Evolutionary conservation across 2,888 invertebrate species (phyloP).

Genomic region (Molorchus minor): DNA sequence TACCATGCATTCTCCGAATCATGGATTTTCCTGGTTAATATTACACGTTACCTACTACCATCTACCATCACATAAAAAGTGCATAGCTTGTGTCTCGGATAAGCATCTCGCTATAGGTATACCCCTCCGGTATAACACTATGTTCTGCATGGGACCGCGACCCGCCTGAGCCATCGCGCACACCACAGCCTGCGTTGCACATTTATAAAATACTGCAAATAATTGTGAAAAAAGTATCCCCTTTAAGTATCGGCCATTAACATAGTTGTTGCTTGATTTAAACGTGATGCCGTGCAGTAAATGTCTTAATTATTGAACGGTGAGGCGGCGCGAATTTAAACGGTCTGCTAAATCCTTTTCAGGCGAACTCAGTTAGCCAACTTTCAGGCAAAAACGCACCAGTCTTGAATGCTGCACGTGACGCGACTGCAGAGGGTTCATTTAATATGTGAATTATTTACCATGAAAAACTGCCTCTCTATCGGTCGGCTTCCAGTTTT

Average conservation of each 20-base stretch:
- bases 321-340: constrained; percentile 62
- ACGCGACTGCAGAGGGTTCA: constrained; percentile 55
- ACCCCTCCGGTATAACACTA: no score
- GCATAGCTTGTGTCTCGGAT: no score
- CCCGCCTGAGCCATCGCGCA: no score
- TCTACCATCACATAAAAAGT: no score
- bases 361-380: constrained; percentile 59
- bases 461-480: constrained; percentile 56
- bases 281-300: constrained; percentile 62
- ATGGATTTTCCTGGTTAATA: no score
- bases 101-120: no score
- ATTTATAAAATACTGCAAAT: constrained; percentile 54
- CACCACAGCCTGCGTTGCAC: neutral
- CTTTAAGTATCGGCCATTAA: constrained; percentile 60
- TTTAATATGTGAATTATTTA: constrained; percentile 61
- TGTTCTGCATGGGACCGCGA: no score
- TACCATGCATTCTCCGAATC: no score
- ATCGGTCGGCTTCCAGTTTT: constrained; percentile 55
- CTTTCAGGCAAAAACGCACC: constrained; percentile 56
- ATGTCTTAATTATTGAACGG: constrained; percentile 63
- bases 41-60: no score
- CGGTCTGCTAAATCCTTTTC: constrained; percentile 63
- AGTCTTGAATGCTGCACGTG: constrained; percentile 58
- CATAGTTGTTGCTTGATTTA: constrained; percentile 63
- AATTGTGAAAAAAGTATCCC: constrained; percentile 57